Evolutionary conservation across 2,113 vertebrate species (phyloP), one percentile per base, ranked within the genome.

Genomic region (Junco hyemalis): DNA sequence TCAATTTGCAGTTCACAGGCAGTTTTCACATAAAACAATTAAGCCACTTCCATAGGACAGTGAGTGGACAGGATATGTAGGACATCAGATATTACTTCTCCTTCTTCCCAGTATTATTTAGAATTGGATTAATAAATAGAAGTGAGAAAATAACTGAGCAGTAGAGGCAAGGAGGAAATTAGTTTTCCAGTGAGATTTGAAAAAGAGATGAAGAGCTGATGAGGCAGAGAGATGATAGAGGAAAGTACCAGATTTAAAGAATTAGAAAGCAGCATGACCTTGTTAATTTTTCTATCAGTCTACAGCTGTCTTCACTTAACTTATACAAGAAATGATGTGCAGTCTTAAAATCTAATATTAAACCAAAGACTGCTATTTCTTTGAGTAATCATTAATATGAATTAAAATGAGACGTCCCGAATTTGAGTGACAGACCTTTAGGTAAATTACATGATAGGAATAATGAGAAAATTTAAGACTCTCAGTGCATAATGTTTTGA

Each of bases 171-270:
- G 53, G 19, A 31, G 48, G 42, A 95, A 89, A 95, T 92, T 60
- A 81, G 86, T 71, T 93, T 93, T 92, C 60, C 60, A 88, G 3
- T 65, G 86, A 91, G 81, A 91, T 89, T 95, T 91, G 87, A 33
- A 83, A 93, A 88, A 71, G 56, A 81, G 42, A 87, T 88, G 69
- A 91, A 87, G 53, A 81, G 7, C 33, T 4, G 25, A 65, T 89
- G 86, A 84, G 35, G 53, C 61, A 81, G 36, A 86, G 31, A 81
- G 48, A 56, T 22, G 48, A 56, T 18, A 81, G n/a, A 51, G 54
- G 24, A 65, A 89, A 81, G 56, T 56, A 84, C n/a, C 48, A 84
- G 68, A 50, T 68, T 71, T 78, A 91, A 95, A 84, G 81, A 91
- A 72, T 72, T 93, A 76, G 51, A 81, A 88, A 91, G 45, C n/a